Percentiles rank a stretch among this genome's conserved stretches.
Evolutionary conservation across 2,888 invertebrate genomes (phyloP).

Genomic region (Trichopria drosophilae): DNA sequence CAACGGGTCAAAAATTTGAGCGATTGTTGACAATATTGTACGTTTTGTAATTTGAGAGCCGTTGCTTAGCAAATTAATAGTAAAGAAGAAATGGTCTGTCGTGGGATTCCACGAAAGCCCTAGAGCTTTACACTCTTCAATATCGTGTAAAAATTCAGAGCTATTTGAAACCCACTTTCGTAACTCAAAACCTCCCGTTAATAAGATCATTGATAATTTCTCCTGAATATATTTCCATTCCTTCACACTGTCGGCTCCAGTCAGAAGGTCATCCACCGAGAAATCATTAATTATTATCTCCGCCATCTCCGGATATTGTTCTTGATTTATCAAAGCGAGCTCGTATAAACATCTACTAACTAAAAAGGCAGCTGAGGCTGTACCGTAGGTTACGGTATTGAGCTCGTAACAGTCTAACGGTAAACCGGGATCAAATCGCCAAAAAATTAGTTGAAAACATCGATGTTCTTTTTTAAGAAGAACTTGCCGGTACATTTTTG

Average conservation of each 20-base stretch:
- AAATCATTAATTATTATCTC: too few species aligned
- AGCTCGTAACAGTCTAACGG: slow-evolving; percentile 7
- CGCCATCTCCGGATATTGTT: too few species aligned
- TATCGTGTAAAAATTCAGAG: too few species aligned
- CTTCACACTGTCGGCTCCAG: too few species aligned
- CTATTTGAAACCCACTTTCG: too few species aligned
- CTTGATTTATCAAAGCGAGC: too few species aligned
- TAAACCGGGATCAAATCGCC: slow-evolving; percentile 27
- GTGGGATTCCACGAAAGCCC: slow-evolving; percentile 19
- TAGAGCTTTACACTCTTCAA: slow-evolving; percentile 15
- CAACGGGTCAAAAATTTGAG: slow-evolving; percentile 4
- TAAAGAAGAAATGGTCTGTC: too few species aligned
- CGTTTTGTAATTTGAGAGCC: not conserved
- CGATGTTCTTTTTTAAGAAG: slow-evolving; percentile 17
- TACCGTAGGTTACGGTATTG: slow-evolving; percentile 2
- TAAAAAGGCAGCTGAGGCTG: not conserved
- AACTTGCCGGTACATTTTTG: too few species aligned
- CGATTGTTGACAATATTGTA: not conserved
- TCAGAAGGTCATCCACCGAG: too few species aligned
- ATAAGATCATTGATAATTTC: too few species aligned
- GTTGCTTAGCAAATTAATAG: not conserved
- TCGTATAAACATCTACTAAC: not conserved
- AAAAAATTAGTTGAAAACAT: slow-evolving; percentile 37
- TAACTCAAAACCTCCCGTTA: too few species aligned
- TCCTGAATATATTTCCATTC: too few species aligned